Evolutionary conservation across 2,797 vertebrate species (phyloP), one percentile per base, ranked within the genome.

Genomic region (Esox lucius): DNA sequence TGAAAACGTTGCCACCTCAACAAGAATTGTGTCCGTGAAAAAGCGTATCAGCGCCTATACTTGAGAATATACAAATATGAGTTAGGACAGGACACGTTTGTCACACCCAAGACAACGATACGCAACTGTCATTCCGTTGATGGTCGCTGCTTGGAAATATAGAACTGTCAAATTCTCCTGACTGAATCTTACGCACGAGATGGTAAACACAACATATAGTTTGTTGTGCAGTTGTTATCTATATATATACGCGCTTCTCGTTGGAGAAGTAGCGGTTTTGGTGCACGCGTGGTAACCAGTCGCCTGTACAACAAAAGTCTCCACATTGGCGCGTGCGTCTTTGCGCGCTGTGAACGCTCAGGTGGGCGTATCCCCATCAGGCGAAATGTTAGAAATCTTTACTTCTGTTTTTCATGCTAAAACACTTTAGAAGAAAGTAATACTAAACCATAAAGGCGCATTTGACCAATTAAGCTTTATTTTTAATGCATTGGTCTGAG

Each of bases 21-120:
- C 6, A 31, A 70, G 1, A 19, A 28, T 5, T 64, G 76, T 75
- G 35, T 70, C 77, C 68, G 12, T 59, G 66, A 31, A 70, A 28
- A 19, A n/a, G 17, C 4, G 24, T 66, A 16, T 53, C 48, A 6
- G 48, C 3, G 28, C 17, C 13, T 31, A 19, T 33, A 31, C 24
- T 70, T 70, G 16, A 24, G 9, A 84, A 83, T 75, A 79, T 75
- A 78, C 71, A 75, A 75, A 80, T 74, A 59, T 82, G 81, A 70
- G 56, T 61, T 19, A 61, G n/a, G 9, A 24, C 73, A 72, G 80
- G 74, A 48, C 71, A 77, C 81, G 81, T 78, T 82, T 86, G 87
- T 86, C 89, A 90, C 90, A 86, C 90, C 89, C 92, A 84, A 49
- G 84, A 76, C 75, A 80, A 78, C 33, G 77, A 76, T 64, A 80